These are phyloP conservation scores for Zootoca vivipara DNA, from an alignment of 2,113 vertebrate genomes.

Conservation along the genomic window DNA sequence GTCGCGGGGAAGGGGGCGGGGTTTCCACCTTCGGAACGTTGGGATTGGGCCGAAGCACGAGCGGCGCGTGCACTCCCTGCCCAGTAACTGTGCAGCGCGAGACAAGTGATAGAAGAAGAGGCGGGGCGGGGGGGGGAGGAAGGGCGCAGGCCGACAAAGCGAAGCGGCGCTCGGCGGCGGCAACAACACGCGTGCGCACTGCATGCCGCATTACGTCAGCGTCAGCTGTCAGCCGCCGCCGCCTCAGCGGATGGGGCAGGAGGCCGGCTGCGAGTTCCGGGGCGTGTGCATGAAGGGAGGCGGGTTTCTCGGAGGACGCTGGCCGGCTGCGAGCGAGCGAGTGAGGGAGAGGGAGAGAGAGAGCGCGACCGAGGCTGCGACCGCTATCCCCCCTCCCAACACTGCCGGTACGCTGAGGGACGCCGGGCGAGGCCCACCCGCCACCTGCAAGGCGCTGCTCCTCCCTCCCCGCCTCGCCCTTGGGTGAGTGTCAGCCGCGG, in stretches of 20 bases:
- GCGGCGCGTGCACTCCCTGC: no score
- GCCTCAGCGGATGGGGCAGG: not conserved
- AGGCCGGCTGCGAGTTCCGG: constrained; percentile 9
- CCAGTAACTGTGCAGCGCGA: not conserved
- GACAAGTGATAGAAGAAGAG: no score
- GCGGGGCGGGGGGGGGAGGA: accelerated
- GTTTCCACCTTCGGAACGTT: not conserved
- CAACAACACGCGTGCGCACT: not conserved
- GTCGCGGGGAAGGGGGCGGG: not conserved
- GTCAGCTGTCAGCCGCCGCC: constrained; percentile 16
- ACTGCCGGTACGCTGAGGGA: no score
- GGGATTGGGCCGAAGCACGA: no score
- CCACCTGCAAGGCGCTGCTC: not conserved
- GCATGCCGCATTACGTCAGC: not conserved
- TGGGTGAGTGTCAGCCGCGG: not conserved
- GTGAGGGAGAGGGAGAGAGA: not conserved
- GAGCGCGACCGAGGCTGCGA: not conserved
- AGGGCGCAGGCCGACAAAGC: not conserved
- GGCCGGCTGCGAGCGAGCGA: not conserved
- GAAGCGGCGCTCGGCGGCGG: no score
- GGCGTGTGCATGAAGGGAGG: not conserved
- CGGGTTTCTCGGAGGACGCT: not conserved
- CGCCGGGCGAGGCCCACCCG: not conserved
- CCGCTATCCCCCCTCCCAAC: not conserved
- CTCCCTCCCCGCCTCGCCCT: not conserved